A percentile compares a stretch with the other conserved stretches of the same genome.
These are phyloP conservation scores for Drosophila limbata DNA, from an alignment of 2,888 invertebrate species.

Conservation along the genomic window DNA sequence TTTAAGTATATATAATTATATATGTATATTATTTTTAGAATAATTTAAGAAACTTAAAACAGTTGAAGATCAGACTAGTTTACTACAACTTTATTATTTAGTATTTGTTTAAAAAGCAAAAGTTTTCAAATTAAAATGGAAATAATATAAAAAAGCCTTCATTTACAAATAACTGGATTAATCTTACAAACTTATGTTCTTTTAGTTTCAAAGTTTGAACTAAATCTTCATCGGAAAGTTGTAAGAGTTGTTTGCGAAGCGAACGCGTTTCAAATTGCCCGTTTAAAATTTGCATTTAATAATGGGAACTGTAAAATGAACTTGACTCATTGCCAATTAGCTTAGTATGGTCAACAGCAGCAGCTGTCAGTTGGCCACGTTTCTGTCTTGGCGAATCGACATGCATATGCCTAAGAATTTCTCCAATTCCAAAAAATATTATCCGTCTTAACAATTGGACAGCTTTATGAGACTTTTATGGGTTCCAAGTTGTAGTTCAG, in stretches of 20 bases:
- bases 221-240: background rate
- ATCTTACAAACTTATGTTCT: background rate
- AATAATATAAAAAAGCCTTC: too few relatives aligned
- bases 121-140: too few relatives aligned
- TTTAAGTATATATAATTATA: background rate
- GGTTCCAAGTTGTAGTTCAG: background rate
- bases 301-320: constrained; percentile 43
- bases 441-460: constrained; percentile 12
- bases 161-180: too few relatives aligned
- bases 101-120: background rate
- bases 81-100: background rate
- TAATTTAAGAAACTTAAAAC: background rate
- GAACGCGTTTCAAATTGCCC: constrained; percentile 16
- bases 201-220: background rate
- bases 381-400: constrained; percentile 8
- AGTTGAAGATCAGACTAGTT: background rate
- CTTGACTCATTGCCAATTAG: constrained; percentile 64
- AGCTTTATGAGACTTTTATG: constrained; percentile 9
- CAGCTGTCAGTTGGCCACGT: constrained; percentile 52
- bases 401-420: constrained; percentile 54
- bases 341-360: constrained; percentile 46
- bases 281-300: constrained; percentile 43
- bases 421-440: constrained; percentile 12
- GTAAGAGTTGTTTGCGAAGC: background rate
- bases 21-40: background rate